These are phyloP conservation scores for Drosophila kikkawai DNA, from an alignment of 1,140 invertebrate species.

Conservation along the genomic window DNA sequence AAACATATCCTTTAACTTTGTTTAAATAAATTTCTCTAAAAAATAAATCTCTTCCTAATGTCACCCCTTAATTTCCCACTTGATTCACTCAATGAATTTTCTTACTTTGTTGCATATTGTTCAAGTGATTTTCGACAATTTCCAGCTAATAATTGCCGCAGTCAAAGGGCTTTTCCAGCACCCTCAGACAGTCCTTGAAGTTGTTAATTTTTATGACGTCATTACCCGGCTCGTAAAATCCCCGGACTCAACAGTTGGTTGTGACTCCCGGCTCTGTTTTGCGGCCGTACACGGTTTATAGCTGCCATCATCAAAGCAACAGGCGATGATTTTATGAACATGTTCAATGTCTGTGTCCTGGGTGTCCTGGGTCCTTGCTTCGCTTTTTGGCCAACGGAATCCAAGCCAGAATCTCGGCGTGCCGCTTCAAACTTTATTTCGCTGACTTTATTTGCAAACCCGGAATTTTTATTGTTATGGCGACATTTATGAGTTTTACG, in stretches of 20 bases:
- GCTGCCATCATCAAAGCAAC: constrained; percentile 56
- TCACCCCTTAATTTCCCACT: constrained; percentile 35
- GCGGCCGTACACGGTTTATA: constrained; percentile 43
- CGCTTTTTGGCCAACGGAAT: constrained; percentile 29
- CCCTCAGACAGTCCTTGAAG: constrained; percentile 53
- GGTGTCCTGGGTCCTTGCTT: constrained; percentile 4
- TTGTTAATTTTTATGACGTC: constrained; percentile 84
- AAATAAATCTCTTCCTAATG: not conserved
- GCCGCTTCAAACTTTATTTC: constrained; percentile 64
- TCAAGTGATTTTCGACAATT: constrained; percentile 27
- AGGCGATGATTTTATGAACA: constrained; percentile 79
- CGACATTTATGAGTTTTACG: constrained; percentile 76
- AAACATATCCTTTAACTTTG: too few species aligned
- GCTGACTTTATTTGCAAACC: constrained; percentile 74
- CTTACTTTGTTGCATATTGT: not conserved
- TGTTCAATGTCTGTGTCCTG: constrained; percentile 53
- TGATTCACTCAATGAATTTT: not conserved
- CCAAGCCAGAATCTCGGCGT: constrained; percentile 47
- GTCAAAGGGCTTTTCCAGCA: constrained; percentile 46
- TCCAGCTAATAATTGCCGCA: constrained; percentile 54
- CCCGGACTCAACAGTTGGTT: constrained; percentile 76
- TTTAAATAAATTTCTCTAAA: too few species aligned
- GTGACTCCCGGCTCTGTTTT: constrained; percentile 25
- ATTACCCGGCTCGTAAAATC: constrained; percentile 83
- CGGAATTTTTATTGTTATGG: constrained; percentile 82